A percentile compares a stretch with the other conserved stretches of the same genome.
phyloP scores from a whole-genome alignment of 2,888 invertebrate species.

The Cacoxenus indagator region DNA sequence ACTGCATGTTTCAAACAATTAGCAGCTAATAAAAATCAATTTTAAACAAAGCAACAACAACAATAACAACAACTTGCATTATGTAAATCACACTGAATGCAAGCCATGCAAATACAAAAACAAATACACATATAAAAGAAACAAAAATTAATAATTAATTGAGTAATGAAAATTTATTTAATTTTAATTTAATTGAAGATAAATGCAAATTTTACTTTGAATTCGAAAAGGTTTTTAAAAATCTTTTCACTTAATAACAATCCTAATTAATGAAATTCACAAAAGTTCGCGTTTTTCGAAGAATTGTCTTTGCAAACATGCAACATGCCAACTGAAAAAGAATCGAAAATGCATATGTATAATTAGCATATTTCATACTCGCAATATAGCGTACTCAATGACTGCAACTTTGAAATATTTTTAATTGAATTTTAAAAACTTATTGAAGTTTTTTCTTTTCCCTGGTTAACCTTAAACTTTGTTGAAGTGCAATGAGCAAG shows the following conservation, averaged over 20 bases:
- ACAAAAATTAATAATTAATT: conserved; percentile 36
- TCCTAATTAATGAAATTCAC: conserved; percentile 46
- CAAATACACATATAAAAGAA: conserved; percentile 29
- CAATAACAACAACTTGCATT: conserved; percentile 22
- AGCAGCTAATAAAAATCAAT: conserved; percentile 40
- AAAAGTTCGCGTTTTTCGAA: conserved; percentile 22
- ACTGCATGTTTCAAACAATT: conserved; percentile 28
- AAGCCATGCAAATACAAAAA: conserved; percentile 50
- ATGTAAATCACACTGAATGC: conserved; percentile 31
- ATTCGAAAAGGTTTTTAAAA: conserved; percentile 21
- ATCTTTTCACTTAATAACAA: conserved; percentile 50
- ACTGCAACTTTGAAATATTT: conserved; percentile 49
- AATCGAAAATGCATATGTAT: conserved; percentile 3
- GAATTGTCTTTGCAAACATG: conserved; percentile 34
- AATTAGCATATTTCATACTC: conserved; percentile 31
- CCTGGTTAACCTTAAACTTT: too few species aligned
- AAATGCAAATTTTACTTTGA: conserved; percentile 34
- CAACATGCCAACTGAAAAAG: neutral
- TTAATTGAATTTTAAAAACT: conserved; percentile 51
- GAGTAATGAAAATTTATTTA: conserved; percentile 27
- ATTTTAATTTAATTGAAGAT: conserved; percentile 31
- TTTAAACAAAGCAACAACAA: conserved; percentile 24
- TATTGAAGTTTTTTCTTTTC: conserved; percentile 25
- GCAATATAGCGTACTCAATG: conserved; percentile 45
- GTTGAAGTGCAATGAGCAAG: too few species aligned